Evolutionary conservation across 1,140 invertebrate species (phyloP), one percentile per base, ranked within the genome.

Genomic region (Neodiprion lecontei): DNA sequence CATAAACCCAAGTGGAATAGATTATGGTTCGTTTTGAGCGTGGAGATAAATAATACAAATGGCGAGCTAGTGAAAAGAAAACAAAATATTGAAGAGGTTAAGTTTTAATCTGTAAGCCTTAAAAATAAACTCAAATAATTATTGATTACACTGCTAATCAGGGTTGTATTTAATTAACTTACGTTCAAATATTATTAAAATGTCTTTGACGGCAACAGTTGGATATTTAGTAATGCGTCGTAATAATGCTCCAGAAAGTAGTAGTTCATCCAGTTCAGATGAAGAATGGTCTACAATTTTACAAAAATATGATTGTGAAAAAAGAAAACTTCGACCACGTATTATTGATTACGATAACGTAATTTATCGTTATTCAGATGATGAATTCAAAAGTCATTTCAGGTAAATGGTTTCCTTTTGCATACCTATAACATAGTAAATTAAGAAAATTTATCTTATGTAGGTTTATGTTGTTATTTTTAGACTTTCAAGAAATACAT

Each of bases 341-440:
- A 69, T 69, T 69, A 21, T 69, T 69, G 40, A 69, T 23, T 69
- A 69, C 17, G 68, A 69, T 1, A 69, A 69, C n/a, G 68, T 69
- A 69, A 40, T 69, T 69, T 9, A 23, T 69, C 8, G 68, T 49
- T 40, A 69, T 14, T 69, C 68, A 40, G 68, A 40, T 69, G 68
- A 69, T 17, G 68, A 69, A 17, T 69, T 69, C 68, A 69, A 40
- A 69, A 69, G 68, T 69, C 4, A 69, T 40, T 40, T 69, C 68
- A 69, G 68, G 68, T 69, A 40, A 69, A 21, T 69, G 68, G 28
- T 69, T 69, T 69, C 48, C 28, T 69, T 1, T 69, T 7, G 40
- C 10, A 47, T 17, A 17, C 17, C 17, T 17, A 17, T 17, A 17
- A 17, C 17, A 17, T 17, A 17, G 17, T 17, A 17, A 17, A 17